Base-by-base conservation (phyloP, 1,140 invertebrate species). In the Himalopsyche phryganea region DNA sequence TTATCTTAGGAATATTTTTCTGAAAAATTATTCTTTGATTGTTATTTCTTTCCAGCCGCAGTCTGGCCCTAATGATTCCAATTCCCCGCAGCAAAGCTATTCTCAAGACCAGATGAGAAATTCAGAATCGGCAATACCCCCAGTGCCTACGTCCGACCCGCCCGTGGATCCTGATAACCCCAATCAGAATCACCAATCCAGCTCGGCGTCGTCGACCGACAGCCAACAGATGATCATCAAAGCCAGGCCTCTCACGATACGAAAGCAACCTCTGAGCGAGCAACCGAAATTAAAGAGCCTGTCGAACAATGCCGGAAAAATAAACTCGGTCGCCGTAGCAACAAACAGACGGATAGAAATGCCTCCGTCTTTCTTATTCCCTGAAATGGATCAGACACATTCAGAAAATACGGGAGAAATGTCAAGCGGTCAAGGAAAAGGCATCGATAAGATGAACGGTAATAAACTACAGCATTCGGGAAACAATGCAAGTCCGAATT, bases 331-430 rank as follows among this genome's bases (percentile, higher is more conserved):
- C 17, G 83, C 84, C 66, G 80, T 87, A 36, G 83, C 83, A 53
- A 87, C 86, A 66, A 88, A 85, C 66, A 77, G 87, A 48, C 76
- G 85, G 40, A 91, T 87, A 65, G 90, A 91, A 73, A 89, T 92
- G 85, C 88, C 89, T 28, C 88, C 88, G 13, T 82, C 86, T 14
- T 90, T 89, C 69, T 75, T 90, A 35, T 91, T 90, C 71, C 86
- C 87, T 15, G 88, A 91, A 73, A 85, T 82, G 66, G 85, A 87
- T 66, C 69, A 71, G 48, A 65, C 72, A 46, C 68, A 64, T 10
- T 56, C 68, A 5, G 71, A 77, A 59, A 57, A 61, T 9, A 46
- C 59, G 33, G 69, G 62, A 35, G 69, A 71, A 50, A 66, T 67
- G 48, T 65, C 69, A 42, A 72, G 72, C 54, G 72, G 69, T 53